Evolutionary conservation across 2,113 vertebrate species (phyloP).

Genomic region (Spea multiplicata): DNA sequence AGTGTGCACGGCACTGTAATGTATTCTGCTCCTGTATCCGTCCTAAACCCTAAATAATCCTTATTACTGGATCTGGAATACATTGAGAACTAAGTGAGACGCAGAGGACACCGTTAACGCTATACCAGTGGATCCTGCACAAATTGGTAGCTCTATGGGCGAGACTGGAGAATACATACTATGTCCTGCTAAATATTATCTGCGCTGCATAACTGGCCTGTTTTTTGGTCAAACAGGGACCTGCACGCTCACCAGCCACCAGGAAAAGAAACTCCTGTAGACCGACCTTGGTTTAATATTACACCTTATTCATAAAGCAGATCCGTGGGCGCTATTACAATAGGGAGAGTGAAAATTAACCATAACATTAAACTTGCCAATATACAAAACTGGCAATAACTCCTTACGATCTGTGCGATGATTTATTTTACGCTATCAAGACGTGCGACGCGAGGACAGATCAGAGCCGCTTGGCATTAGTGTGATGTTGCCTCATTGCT

Average conservation of each 20-base stretch:
- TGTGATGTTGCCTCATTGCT: no score
- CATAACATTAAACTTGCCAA: no score
- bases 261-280: no score
- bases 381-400: no score
- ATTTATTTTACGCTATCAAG: no score
- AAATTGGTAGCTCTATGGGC: conserved; percentile 19
- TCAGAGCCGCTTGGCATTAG: no score
- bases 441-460: no score
- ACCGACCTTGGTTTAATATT: neutral
- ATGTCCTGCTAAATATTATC: no score
- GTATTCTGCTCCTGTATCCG: conserved; percentile 45
- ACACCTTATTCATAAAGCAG: neutral
- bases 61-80: conserved; percentile 46
- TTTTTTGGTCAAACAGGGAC: neutral
- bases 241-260: no score
- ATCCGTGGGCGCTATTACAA: neutral
- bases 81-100: conserved; percentile 43
- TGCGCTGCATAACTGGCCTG: no score
- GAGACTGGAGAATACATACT: neutral
- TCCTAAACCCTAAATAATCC: conserved; percentile 49
- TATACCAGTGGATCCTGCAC: conserved; percentile 6
- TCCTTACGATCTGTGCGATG: no score
- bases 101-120: conserved; percentile 25
- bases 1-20: conserved; percentile 42
- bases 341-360: no score